phyloP scores from a whole-genome alignment of 2,888 invertebrate genomes.

The Scrobipalpa costella region DNA sequence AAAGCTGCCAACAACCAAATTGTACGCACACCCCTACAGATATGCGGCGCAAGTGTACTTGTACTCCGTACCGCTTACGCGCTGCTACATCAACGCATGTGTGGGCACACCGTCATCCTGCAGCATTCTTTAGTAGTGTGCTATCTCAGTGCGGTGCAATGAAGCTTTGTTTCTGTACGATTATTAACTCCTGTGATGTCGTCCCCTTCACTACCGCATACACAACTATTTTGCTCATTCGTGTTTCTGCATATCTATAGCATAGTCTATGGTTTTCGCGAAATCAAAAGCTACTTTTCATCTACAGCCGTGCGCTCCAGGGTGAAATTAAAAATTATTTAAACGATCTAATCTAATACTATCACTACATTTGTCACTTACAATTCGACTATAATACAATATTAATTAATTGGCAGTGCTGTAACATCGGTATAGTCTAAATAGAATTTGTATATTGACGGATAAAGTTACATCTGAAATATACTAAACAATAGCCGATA shows the following conservation, averaged over 20 bases:
- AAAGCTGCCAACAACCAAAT: not conserved
- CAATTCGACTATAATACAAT: conserved; percentile 45
- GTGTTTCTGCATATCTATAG: not conserved
- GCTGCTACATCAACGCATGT: too few relatives aligned
- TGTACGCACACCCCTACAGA: too few relatives aligned
- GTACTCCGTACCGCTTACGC: too few relatives aligned
- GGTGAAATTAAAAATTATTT: conserved; percentile 38
- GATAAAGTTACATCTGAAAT: conserved; percentile 29
- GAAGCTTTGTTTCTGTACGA: too few relatives aligned
- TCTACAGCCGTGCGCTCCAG: conserved; percentile 2
- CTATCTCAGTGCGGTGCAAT: too few relatives aligned
- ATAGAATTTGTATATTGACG: conserved; percentile 45
- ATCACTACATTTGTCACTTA: conserved; percentile 35
- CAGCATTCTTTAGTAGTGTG: too few relatives aligned
- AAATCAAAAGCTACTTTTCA: conserved; percentile 19
- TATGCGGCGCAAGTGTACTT: too few relatives aligned
- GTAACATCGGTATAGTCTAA: conserved; percentile 57
- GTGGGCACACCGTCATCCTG: too few relatives aligned
- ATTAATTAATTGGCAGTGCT: conserved; percentile 74
- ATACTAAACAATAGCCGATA: conserved; percentile 25
- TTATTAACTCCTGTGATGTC: too few relatives aligned
- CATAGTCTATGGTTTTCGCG: conserved; percentile 13
- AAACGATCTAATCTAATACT: conserved; percentile 45
- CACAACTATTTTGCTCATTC: not conserved
- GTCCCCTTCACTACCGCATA: too few relatives aligned